Conservation (phyloP, 2,888 invertebrate species). For the Noctua pronuba region DNA sequence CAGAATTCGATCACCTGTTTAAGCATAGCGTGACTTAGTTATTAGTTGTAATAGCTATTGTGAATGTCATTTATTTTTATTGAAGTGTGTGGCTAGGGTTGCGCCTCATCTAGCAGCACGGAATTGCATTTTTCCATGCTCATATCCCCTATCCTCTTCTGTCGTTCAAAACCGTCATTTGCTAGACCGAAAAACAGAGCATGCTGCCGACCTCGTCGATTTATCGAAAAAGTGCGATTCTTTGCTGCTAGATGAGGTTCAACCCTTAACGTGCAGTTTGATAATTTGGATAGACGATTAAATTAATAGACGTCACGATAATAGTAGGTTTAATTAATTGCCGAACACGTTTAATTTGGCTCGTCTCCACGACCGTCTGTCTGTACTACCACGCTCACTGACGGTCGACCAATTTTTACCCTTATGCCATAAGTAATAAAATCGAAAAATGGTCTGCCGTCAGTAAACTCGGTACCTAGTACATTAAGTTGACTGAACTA, state of each 20-base stretch:
- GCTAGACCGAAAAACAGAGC: no score
- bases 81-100: background rate
- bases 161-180: background rate
- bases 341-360: no score
- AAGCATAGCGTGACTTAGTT: constrained; percentile 7
- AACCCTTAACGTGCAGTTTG: background rate
- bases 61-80: constrained; percentile 6
- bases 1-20: constrained; percentile 17
- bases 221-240: background rate
- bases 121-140: background rate
- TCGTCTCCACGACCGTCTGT: no score
- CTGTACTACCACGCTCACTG: no score
- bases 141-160: background rate
- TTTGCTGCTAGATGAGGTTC: background rate
- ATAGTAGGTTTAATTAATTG: background rate
- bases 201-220: no score
- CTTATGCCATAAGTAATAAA: no score
- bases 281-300: background rate
- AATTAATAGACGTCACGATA: no score
- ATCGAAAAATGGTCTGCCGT: no score
- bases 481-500: background rate
- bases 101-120: background rate
- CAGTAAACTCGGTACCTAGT: no score
- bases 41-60: background rate
- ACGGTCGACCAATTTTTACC: no score